A percentile compares a stretch with the other conserved stretches of the same genome.
These are phyloP conservation scores for Oxyura jamaicensis DNA, from an alignment of 2,113 vertebrate genomes.

Conservation along the genomic window DNA sequence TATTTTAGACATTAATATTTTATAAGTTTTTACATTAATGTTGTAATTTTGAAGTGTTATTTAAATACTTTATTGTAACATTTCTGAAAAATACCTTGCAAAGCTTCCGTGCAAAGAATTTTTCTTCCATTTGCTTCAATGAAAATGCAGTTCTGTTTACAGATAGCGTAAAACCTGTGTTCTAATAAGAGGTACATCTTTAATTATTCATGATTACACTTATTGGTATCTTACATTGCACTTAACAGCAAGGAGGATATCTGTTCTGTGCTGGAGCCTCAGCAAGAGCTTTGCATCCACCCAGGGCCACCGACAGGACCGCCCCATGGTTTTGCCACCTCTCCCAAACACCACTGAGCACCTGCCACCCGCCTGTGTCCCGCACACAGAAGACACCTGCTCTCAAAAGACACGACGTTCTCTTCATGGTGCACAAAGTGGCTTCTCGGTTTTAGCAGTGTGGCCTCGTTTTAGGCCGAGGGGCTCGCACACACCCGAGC, in stretches of 20 bases:
- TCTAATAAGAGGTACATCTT: slow-evolving; percentile 44
- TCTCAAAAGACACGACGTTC: background rate
- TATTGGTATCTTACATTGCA: slow-evolving; percentile 14
- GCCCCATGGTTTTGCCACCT: background rate
- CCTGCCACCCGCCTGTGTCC: background rate
- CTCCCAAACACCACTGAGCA: rapidly evolving
- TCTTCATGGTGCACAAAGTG: background rate
- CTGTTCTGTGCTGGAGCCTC: background rate
- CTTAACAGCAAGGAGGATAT: background rate
- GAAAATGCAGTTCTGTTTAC: background rate
- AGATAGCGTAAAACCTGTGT: slow-evolving; percentile 14
- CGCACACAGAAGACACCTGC: background rate
- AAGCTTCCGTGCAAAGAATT: background rate
- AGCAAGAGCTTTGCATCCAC: background rate
- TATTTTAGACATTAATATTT: slow-evolving; percentile 33
- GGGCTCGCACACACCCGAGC: background rate
- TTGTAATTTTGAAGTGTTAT: slow-evolving; percentile 5
- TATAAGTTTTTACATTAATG: slow-evolving; percentile 6
- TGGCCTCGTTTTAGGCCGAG: background rate
- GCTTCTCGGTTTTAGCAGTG: background rate
- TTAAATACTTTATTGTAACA: slow-evolving; percentile 23
- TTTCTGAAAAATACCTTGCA: background rate
- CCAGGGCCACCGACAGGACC: background rate
- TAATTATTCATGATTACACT: slow-evolving; percentile 65
- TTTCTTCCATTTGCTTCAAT: background rate